A percentile compares a stretch with the other conserved stretches of the same genome.
Conservation (phyloP, 2,797 vertebrate genomes). For the Botia almorhae region DNA sequence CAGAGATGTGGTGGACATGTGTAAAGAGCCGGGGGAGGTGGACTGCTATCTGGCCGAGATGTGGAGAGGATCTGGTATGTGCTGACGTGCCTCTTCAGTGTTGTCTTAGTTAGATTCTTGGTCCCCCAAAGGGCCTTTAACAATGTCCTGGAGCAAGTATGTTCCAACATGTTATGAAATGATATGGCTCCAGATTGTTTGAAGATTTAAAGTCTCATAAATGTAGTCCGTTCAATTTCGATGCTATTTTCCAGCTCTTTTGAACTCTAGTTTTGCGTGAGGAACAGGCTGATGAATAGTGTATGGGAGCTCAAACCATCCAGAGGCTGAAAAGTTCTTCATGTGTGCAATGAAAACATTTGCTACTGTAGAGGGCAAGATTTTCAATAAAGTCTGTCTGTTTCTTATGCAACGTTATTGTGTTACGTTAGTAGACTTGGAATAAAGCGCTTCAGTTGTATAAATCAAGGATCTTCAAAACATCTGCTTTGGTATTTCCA, state of each 20-base stretch:
- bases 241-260: too few relatives aligned
- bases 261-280: too few relatives aligned
- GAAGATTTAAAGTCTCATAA: too few relatives aligned
- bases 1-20: constrained; percentile 94
- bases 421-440: not conserved
- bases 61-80: constrained; percentile 91
- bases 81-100: not conserved
- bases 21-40: constrained; percentile 92
- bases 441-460: not conserved
- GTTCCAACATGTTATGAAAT: not conserved
- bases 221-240: too few relatives aligned
- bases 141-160: not conserved
- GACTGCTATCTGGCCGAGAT: constrained; percentile 95
- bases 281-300: too few relatives aligned
- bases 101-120: not conserved
- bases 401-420: not conserved
- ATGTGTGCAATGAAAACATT: too few relatives aligned
- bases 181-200: not conserved
- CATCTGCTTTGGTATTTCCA: not conserved
- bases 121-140: not conserved
- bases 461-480: not conserved
- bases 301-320: too few relatives aligned
- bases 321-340: too few relatives aligned
- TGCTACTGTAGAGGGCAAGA: too few relatives aligned
- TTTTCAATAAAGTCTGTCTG: too few relatives aligned